Conservation (phyloP, 2,113 vertebrate species). For the Siniperca chuatsi region DNA sequence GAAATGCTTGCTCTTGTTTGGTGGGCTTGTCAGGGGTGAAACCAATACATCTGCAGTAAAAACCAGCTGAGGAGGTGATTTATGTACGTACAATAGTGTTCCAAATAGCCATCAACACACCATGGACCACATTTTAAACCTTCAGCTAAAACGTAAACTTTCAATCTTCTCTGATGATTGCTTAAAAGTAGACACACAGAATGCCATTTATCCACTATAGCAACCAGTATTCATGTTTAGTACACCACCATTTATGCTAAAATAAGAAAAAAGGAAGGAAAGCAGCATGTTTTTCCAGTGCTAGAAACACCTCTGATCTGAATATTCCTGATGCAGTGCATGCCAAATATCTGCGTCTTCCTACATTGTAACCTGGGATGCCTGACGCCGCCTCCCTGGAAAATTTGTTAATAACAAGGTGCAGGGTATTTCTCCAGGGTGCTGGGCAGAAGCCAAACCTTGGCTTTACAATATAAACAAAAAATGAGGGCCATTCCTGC, state of each 20-base stretch:
- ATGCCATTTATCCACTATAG: not conserved
- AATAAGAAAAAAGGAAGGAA: not conserved
- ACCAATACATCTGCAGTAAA: constrained; percentile 10
- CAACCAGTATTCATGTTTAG: not conserved
- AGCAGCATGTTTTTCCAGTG: not conserved
- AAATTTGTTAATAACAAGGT: constrained; percentile 49
- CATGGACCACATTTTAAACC: not conserved
- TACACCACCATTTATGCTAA: not conserved
- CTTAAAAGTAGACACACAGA: not conserved
- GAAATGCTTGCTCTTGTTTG: constrained; percentile 23
- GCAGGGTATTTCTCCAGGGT: constrained; percentile 53
- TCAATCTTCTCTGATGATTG: not conserved
- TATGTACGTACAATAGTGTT: constrained; percentile 6
- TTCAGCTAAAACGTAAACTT: not conserved
- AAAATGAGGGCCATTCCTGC: constrained; percentile 54
- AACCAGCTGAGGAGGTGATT: constrained; percentile 27
- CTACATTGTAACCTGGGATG: constrained; percentile 14
- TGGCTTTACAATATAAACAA: constrained; percentile 42
- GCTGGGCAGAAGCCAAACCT: constrained; percentile 31
- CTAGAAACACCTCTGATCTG: not conserved
- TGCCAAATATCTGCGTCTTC: constrained; percentile 2
- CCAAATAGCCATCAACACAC: not conserved
- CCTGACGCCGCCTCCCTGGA: constrained; percentile 17
- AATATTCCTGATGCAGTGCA: not conserved
- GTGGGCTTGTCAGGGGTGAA: constrained; percentile 4